Evolutionary conservation across 53 echinoderm and acorn worm species (phyloP).

Genomic region (Echinometra lucunter): DNA sequence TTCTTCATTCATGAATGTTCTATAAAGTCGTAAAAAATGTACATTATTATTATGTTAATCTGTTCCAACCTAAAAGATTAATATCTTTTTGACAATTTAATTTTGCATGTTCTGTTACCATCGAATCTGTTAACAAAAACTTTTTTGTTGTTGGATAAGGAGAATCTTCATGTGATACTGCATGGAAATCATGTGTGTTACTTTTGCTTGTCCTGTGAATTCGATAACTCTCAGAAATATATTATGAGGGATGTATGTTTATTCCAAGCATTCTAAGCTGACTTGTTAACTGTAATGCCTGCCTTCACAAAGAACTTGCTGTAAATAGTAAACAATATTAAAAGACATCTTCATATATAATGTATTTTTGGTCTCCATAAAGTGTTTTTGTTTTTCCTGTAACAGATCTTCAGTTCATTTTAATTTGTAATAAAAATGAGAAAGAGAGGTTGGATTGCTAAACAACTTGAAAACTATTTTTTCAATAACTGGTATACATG

Average conservation of each 20-base stretch:
- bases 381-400: background rate
- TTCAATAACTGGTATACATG: no score
- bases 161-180: background rate
- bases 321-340: constrained; percentile 50
- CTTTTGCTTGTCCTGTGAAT: background rate
- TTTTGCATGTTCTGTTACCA: background rate
- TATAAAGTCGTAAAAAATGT: no score
- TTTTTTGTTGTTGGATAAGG: background rate
- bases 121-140: background rate
- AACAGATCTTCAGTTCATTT: background rate
- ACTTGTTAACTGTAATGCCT: constrained; percentile 21
- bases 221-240: background rate
- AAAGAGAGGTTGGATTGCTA: background rate
- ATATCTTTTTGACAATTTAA: background rate
- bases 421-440: background rate
- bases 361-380: background rate
- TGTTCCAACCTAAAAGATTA: background rate
- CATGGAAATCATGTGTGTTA: background rate
- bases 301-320: constrained; percentile 30
- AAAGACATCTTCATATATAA: constrained; percentile 15
- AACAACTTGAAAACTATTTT: no score
- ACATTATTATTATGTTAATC: background rate
- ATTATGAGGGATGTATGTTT: background rate
- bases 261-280: background rate
- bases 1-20: no score